These are phyloP conservation scores for Hoplias malabaricus DNA, from an alignment of 2,113 vertebrate genomes.

Conservation along the genomic window DNA sequence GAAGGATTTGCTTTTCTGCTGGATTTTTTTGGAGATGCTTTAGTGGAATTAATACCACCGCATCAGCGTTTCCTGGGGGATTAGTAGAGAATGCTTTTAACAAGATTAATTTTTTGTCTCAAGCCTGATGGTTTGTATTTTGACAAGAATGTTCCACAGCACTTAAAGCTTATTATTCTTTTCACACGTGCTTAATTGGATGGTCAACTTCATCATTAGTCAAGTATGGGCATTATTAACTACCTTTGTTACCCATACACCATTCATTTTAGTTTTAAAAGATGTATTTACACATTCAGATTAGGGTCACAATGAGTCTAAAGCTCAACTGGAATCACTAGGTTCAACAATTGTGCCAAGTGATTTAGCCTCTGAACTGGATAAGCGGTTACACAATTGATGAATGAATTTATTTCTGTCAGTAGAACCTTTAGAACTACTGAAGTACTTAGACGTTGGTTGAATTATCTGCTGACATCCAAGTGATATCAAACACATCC, in stretches of 20 bases:
- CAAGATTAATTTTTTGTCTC: slow-evolving; percentile 43
- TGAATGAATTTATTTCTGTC: too few relatives aligned
- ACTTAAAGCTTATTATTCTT: background rate
- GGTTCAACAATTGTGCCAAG: too few relatives aligned
- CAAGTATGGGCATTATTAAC: background rate
- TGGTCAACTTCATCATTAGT: background rate
- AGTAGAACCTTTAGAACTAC: too few relatives aligned
- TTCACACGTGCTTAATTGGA: slow-evolving; percentile 10
- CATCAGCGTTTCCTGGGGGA: slow-evolving; percentile 30
- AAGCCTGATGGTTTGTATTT: background rate
- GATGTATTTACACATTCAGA: too few relatives aligned
- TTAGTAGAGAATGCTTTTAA: slow-evolving; percentile 47
- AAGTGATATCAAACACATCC: too few relatives aligned
- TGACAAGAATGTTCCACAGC: background rate
- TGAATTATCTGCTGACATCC: too few relatives aligned
- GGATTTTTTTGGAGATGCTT: slow-evolving; percentile 39
- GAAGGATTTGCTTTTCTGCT: slow-evolving; percentile 28
- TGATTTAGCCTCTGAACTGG: too few relatives aligned
- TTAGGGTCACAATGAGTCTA: too few relatives aligned
- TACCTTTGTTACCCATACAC: background rate
- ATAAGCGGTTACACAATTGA: too few relatives aligned
- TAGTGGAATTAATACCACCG: slow-evolving; percentile 44
- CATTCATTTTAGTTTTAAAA: background rate
- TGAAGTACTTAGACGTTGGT: too few relatives aligned
- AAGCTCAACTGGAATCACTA: too few relatives aligned